A percentile compares a stretch with the other conserved stretches of the same genome.
These are phyloP conservation scores for Clistopyga incitator DNA, from an alignment of 2,888 invertebrate genomes.

Conservation along the genomic window DNA sequence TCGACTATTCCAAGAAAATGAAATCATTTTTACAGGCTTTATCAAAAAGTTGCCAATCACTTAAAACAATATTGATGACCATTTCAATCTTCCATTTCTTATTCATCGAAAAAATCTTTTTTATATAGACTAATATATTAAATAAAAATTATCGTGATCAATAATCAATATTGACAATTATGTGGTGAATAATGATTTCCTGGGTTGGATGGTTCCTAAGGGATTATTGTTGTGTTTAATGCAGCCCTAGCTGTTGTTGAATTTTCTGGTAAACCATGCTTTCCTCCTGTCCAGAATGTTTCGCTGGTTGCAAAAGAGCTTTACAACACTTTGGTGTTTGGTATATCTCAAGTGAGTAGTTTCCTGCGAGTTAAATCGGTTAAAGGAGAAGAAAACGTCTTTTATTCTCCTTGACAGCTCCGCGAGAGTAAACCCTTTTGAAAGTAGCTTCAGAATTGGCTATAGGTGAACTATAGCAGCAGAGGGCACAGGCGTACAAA, in stretches of 20 bases:
- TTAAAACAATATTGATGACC: too few species aligned
- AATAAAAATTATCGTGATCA: too few species aligned
- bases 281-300: neutral
- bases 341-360: slow-evolving; percentile 11
- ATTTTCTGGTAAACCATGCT: neutral
- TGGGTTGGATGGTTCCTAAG: too few species aligned
- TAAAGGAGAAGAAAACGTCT: slow-evolving; percentile 3
- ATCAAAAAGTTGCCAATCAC: too few species aligned
- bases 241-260: neutral
- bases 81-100: too few species aligned
- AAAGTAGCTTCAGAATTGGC: neutral
- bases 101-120: too few species aligned
- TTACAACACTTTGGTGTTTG: slow-evolving; percentile 1
- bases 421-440: neutral
- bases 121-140: too few species aligned
- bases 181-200: too few species aligned
- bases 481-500: neutral
- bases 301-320: slow-evolving; percentile 7
- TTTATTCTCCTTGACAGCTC: neutral
- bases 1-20: slow-evolving; percentile 9
- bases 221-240: neutral
- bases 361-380: slow-evolving; percentile 10
- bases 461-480: neutral
- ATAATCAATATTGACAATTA: too few species aligned
- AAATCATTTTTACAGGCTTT: neutral